Base-by-base conservation (phyloP, 2,797 vertebrate species). In the Vultur gryphus region DNA sequence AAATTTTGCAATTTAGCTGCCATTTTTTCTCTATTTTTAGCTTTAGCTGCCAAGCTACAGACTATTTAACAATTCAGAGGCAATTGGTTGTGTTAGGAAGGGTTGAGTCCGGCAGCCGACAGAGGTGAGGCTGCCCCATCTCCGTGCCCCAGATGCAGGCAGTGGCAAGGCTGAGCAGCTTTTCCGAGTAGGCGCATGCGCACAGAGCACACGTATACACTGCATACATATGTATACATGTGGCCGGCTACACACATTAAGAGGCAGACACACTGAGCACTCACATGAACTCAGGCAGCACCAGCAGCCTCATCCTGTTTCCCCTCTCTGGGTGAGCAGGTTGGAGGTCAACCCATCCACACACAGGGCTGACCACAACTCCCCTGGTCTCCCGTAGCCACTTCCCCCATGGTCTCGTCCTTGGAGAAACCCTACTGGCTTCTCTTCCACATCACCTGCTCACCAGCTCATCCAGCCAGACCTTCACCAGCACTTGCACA, bases 321-420 rank as follows among this genome's bases (percentile, higher is more conserved):
- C 41, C n/a, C 11, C 2, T 73, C 33, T 66, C 55, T 67, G 35
- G 11, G 41, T 33, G 18, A 84, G 43, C 21, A 58, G n/a, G 8
- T 18, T 76, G 29, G 29, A 61, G 31, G 16, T 46, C 15, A 11
- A 37, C 29, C 3, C 46, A 21, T 15, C 3, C 35, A 46, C 6
- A 3, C 33, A 26, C 2, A 6, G 7, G 62, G 13, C 64, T 67
- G 31, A 35, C 9, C 49, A 7, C 3, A 26, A 5, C 13, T 70
- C 20, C 31, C 11, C 17, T 73, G 48, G 21, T 29, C 35, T 21
- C 3, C 20, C 9, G 3, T 13, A 37, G 43, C 23, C 24, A 51
- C 5, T 24, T 2, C 8, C 11, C 2, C 10, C 3, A 2, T 23
- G 6, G 9, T 29, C 26, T 58, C 17, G 8, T 16, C 12, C 46